phyloP scores from a whole-genome alignment of 2,888 invertebrate species.

The Neoaliturus tenellus region DNA sequence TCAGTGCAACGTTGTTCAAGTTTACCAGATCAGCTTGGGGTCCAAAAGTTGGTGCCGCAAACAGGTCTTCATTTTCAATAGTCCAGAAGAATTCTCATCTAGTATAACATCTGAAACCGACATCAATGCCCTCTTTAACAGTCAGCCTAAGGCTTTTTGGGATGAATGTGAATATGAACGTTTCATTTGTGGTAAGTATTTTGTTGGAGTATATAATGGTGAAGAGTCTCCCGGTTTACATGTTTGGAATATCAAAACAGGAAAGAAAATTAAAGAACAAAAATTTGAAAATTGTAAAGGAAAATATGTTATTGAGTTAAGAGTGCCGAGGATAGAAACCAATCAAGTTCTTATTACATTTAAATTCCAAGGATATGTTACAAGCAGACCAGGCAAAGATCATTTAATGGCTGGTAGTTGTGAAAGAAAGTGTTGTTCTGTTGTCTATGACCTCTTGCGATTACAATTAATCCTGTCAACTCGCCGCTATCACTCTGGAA shows the following conservation, averaged over 20 bases:
- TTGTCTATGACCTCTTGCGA: no score
- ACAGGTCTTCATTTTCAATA: background rate
- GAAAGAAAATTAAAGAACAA: background rate
- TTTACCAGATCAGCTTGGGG: background rate
- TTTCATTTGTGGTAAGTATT: background rate
- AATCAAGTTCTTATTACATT: no score
- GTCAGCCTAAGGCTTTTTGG: background rate
- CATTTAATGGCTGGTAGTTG: background rate
- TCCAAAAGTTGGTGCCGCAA: background rate
- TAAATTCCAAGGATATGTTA: no score
- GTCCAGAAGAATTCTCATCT: conserved; percentile 5
- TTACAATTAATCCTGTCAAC: no score
- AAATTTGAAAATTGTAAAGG: background rate
- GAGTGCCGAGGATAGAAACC: no score
- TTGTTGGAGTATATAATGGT: background rate
- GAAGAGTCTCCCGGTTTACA: background rate
- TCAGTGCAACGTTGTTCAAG: conserved; percentile 14
- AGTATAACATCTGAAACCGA: background rate
- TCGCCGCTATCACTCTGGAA: no score
- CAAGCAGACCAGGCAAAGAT: no score
- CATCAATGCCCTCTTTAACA: background rate
- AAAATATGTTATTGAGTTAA: no score
- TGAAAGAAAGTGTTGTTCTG: no score
- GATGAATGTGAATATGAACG: no score
- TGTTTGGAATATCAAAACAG: background rate